Base-by-base conservation (phyloP, 2,113 vertebrate genomes). In the Noturus placidus region DNA sequence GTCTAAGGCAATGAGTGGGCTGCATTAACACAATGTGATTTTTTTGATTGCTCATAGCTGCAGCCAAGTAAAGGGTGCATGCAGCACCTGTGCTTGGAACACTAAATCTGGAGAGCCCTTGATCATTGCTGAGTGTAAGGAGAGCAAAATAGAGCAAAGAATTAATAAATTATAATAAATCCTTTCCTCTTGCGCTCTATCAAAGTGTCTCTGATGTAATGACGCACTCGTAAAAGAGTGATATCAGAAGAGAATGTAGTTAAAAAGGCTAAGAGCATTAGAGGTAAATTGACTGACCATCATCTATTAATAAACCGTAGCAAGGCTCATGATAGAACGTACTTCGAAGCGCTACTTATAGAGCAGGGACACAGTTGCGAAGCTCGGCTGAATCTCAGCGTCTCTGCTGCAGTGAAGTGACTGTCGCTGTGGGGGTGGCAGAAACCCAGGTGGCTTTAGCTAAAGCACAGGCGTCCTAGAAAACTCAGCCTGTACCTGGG, bases 401-500 rank as follows among this genome's bases (percentile, higher is more conserved):
- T 83, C 46, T 57, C 56, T 88, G 74, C 72, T 74, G 70, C 88
- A 72, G 80, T 81, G 56, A 81, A 54, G 9, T 87, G 87, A 83
- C 63, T 65, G 81, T 87, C 85, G 65, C 88, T 65, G 85, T 0
- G 82, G 90, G 87, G 87, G 61, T 91, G 80, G 83, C 14, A 42
- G 78, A 88, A 86, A 79, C 90, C 89, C 90, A 90, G 82, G 85
- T 90, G 90, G 87, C 63, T 91, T 87, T 80, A 85, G 74, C 86
- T 69, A 85, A 83, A 89, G 77, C 27, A 25, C 59, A 30, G 77
- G 87, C 76, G 90, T 83, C 89, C 90, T 87, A 91, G 89, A 88
- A 91, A 90, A 88, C 83, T 72, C 83, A 84, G 87, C 54, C 87
- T 88, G 72, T 89, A 72, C 42, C 82, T 57, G 82, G 57, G 78